Evolutionary conservation across 2,113 vertebrate genomes (phyloP).

Genomic region (Cathartes aura): DNA sequence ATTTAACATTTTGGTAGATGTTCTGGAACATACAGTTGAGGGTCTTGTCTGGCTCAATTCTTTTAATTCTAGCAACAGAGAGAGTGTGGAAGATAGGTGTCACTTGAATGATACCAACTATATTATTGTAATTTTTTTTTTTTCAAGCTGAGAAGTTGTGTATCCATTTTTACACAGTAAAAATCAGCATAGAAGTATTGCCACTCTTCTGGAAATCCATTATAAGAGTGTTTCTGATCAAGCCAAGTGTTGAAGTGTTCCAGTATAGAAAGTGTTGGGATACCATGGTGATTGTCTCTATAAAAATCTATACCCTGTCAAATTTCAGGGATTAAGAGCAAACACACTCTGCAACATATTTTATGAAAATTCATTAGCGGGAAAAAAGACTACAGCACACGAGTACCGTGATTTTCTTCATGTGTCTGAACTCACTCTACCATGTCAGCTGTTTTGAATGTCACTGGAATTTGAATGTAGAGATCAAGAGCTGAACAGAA

Average conservation of each 20-base stretch:
- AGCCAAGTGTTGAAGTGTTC: neutral
- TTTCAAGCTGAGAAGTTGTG: neutral
- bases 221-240: slow-evolving; percentile 8
- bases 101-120: neutral
- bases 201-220: neutral
- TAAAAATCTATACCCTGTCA: slow-evolving; percentile 38
- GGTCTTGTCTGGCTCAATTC: neutral
- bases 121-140: neutral
- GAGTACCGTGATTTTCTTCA: neutral
- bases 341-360: neutral
- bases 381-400: neutral
- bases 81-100: neutral
- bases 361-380: neutral
- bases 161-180: neutral
- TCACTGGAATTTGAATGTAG: neutral
- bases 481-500: neutral
- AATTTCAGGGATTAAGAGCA: slow-evolving; percentile 7
- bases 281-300: slow-evolving; percentile 38
- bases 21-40: neutral
- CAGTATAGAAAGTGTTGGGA: slow-evolving; percentile 18
- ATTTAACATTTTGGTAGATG: neutral
- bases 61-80: neutral
- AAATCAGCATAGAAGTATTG: neutral
- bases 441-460: neutral
- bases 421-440: neutral